Percentiles rank a stretch among this genome's conserved stretches.
These are phyloP conservation scores for Drosophila rufa DNA, from an alignment of 1,140 invertebrate species.

Conservation along the genomic window DNA sequence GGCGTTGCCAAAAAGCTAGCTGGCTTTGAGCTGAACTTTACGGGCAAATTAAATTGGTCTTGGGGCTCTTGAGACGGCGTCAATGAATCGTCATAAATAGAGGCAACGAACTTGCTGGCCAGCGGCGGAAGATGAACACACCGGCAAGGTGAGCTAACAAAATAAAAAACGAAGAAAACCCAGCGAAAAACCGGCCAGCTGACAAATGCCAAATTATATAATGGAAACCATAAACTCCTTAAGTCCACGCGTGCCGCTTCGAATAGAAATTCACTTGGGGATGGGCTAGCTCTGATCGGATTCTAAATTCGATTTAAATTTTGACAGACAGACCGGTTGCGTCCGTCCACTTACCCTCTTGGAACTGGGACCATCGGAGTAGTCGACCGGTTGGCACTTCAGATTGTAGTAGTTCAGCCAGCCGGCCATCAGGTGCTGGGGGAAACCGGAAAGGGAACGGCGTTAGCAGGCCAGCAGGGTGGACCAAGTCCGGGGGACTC, in stretches of 20 bases:
- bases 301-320: conserved; percentile 14
- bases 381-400: conserved; percentile 96
- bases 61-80: conserved; percentile 30
- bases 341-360: conserved; percentile 89
- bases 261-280: conserved; percentile 10
- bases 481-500: conserved; percentile 63
- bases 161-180: conserved; percentile 6
- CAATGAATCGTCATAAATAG: conserved; percentile 53
- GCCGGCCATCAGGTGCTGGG: conserved; percentile 92
- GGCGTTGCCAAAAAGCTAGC: conserved; percentile 34
- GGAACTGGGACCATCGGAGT: conserved; percentile 92
- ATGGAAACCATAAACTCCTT: conserved; percentile 37
- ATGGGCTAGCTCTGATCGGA: conserved; percentile 16
- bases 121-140: conserved; percentile 40
- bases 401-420: conserved; percentile 96
- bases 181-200: conserved; percentile 19
- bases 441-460: conserved; percentile 3
- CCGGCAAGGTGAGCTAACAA: conserved; percentile 39
- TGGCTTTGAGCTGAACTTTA: conserved; percentile 49
- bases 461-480: background rate
- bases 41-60: conserved; percentile 41
- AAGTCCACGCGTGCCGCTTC: conserved; percentile 27
- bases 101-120: conserved; percentile 68
- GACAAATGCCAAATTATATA: conserved; percentile 43
- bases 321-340: conserved; percentile 24